Evolutionary conservation across 2,113 vertebrate species (phyloP).

Genomic region (Phoxinus phoxinus): DNA sequence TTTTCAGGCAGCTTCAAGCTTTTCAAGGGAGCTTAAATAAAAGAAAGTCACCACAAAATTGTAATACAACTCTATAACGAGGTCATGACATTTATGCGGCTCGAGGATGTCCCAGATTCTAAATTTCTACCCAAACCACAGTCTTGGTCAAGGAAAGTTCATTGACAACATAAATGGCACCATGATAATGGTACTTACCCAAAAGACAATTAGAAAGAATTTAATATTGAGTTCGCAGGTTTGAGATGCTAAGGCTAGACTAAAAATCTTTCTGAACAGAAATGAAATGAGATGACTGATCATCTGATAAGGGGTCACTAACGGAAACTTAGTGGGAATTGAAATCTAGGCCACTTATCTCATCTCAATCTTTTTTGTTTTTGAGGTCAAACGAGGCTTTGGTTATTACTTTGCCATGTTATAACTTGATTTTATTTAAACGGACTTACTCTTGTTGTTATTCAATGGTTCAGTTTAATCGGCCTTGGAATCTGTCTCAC

Average conservation of each 20-base stretch:
- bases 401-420: not conserved
- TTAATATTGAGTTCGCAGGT: not conserved
- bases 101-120: constrained; percentile 54
- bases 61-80: constrained; percentile 13
- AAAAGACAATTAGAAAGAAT: not conserved
- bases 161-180: not conserved
- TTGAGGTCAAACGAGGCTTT: constrained; percentile 14
- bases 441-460: not conserved
- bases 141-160: constrained; percentile 34
- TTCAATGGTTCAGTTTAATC: not conserved
- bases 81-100: constrained; percentile 47
- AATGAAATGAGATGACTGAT: not conserved
- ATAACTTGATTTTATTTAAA: not conserved
- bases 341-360: constrained; percentile 30
- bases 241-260: not conserved
- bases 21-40: constrained; percentile 21
- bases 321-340: constrained; percentile 7
- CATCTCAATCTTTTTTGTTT: not conserved
- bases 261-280: not conserved
- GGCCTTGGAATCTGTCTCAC: not conserved
- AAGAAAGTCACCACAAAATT: constrained; percentile 31
- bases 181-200: not conserved
- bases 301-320: constrained; percentile 10
- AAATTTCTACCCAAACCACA: constrained; percentile 31
- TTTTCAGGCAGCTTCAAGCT: not conserved